A percentile compares a stretch with the other conserved stretches of the same genome.
Evolutionary conservation across 53 echinoderm and acorn worm species (phyloP).

Genomic region (Actinopyga echinites): DNA sequence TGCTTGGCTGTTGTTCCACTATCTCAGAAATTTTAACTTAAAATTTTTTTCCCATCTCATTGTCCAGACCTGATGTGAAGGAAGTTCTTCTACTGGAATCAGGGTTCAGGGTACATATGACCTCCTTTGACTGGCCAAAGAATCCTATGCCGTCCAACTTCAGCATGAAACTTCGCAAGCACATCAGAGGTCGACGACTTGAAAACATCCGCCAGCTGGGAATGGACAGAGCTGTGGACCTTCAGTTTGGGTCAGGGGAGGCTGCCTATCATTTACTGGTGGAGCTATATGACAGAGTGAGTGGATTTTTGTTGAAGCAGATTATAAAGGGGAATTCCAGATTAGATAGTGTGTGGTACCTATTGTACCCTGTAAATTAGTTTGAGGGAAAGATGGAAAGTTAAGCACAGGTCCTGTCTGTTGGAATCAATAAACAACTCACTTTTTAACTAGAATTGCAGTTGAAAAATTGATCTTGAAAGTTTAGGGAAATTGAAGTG

Average conservation of each 20-base stretch:
- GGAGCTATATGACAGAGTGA: conserved; percentile 95
- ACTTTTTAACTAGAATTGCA: no score
- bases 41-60: neutral
- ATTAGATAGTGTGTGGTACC: no score
- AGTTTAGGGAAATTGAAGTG: no score
- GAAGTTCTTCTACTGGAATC: conserved; percentile 89
- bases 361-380: no score
- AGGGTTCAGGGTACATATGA: conserved; percentile 82
- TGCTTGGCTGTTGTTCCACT: neutral
- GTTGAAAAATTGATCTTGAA: no score
- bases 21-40: neutral
- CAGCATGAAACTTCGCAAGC: conserved; percentile 93
- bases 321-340: neutral
- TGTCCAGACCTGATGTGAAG: conserved; percentile 85
- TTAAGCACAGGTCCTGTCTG: no score
- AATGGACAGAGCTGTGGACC: conserved; percentile 85
- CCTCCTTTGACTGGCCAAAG: conserved; percentile 98
- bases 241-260: conserved; percentile 96
- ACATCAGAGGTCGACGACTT: conserved; percentile 74
- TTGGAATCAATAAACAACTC: no score
- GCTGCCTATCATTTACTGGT: conserved; percentile 93
- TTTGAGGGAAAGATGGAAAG: no score
- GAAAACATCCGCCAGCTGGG: conserved; percentile 82
- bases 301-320: neutral
- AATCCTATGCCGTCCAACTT: conserved; percentile 94